Evolutionary conservation across 1,140 invertebrate species (phyloP).

Genomic region (Tetranychus cinnabarinus): DNA sequence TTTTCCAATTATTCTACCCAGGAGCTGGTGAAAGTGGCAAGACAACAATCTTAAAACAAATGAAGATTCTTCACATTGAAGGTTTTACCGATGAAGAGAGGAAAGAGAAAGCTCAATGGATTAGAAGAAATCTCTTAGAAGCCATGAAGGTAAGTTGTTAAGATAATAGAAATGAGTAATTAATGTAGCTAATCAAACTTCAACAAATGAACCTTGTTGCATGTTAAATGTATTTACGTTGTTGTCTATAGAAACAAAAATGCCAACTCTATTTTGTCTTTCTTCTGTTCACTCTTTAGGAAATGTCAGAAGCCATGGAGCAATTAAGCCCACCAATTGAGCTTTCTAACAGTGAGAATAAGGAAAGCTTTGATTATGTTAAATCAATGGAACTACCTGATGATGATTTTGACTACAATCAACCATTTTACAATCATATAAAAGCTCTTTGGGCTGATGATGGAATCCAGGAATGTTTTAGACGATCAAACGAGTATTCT

Average conservation of each 20-base stretch:
- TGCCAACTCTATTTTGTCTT: neutral
- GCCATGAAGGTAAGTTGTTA: constrained; percentile 26
- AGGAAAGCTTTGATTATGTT: constrained; percentile 25
- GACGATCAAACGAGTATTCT: constrained; percentile 48
- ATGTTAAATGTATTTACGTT: neutral
- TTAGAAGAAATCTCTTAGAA: constrained; percentile 38
- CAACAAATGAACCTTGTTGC: neutral
- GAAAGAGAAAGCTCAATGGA: constrained; percentile 32
- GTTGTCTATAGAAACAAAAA: no score
- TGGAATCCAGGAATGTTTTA: constrained; percentile 41
- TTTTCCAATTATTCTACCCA: neutral
- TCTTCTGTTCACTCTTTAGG: constrained; percentile 11
- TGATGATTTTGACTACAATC: constrained; percentile 5
- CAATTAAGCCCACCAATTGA: constrained; percentile 22
- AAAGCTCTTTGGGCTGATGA: constrained; percentile 27
- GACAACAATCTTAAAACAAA: constrained; percentile 56
- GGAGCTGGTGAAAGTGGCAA: constrained; percentile 33
- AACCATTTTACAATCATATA: constrained; percentile 42
- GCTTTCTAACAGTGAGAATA: constrained; percentile 24
- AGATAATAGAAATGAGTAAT: no score
- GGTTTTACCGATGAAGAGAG: constrained; percentile 38
- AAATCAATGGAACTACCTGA: constrained; percentile 7
- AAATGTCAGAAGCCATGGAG: constrained; percentile 31
- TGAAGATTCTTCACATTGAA: constrained; percentile 49
- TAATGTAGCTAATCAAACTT: no score